These are phyloP conservation scores for Sylvia borin DNA, from an alignment of 2,797 vertebrate species.

Conservation along the genomic window DNA sequence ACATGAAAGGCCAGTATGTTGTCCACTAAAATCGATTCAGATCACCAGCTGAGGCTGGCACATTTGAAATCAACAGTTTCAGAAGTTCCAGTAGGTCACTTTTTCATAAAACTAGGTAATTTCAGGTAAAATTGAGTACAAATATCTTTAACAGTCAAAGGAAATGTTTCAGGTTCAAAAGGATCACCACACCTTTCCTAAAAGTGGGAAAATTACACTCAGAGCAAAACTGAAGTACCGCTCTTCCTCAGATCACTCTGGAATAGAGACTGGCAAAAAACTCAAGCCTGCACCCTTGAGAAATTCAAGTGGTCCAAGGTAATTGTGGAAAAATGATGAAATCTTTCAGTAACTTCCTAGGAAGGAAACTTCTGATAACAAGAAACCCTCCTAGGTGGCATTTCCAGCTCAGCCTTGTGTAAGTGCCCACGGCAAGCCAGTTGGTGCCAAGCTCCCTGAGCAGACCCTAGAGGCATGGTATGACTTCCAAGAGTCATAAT, in stretches of 20 bases:
- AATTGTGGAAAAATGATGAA: background rate
- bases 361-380: background rate
- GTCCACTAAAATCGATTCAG: background rate
- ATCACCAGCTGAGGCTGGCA: background rate
- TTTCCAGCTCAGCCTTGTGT: background rate
- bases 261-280: background rate
- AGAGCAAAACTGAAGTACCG: background rate
- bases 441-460: background rate
- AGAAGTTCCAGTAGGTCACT: background rate
- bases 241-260: background rate
- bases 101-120: background rate
- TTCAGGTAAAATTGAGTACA: background rate
- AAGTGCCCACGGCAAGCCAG: rapidly evolving
- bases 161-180: background rate
- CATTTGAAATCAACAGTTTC: background rate
- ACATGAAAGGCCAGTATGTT: background rate
- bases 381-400: background rate
- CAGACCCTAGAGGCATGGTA: background rate
- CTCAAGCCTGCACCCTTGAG: background rate
- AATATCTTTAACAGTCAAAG: background rate
- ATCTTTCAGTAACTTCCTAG: background rate
- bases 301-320: background rate
- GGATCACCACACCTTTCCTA: background rate
- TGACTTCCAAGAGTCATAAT: background rate
- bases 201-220: background rate